A percentile compares a stretch with the other conserved stretches of the same genome.
Evolutionary conservation across 2,113 vertebrate species (phyloP).

Genomic region (Malurus elegans): DNA sequence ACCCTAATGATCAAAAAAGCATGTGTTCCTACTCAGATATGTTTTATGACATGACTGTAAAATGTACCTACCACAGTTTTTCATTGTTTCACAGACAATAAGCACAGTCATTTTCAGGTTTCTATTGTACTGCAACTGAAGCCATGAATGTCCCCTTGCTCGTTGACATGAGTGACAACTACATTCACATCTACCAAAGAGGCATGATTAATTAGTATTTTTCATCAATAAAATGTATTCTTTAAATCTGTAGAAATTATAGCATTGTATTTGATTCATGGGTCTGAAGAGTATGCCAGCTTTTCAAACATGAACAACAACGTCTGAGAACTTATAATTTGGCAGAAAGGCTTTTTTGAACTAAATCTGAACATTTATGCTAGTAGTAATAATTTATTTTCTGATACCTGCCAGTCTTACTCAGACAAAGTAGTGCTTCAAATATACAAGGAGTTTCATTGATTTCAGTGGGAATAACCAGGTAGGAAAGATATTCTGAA

Average conservation of each 20-base stretch:
- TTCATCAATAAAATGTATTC: not conserved
- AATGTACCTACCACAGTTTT: slow-evolving; percentile 78
- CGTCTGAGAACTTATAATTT: slow-evolving; percentile 46
- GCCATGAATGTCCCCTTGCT: slow-evolving; percentile 17
- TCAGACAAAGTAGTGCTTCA: not conserved
- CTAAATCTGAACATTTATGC: not conserved
- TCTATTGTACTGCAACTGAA: slow-evolving; percentile 55
- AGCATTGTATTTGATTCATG: not conserved
- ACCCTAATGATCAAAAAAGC: slow-evolving; percentile 74
- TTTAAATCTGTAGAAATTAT: slow-evolving; percentile 6
- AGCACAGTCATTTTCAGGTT: slow-evolving; percentile 55
- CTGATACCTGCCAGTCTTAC: not conserved
- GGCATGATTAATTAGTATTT: not conserved
- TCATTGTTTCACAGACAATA: slow-evolving; percentile 69
- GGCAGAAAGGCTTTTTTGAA: slow-evolving; percentile 30
- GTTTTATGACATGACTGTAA: slow-evolving; percentile 76
- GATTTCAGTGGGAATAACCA: not conserved
- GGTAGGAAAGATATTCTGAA: not conserved
- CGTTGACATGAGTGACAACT: not conserved
- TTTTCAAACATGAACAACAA: slow-evolving; percentile 33
- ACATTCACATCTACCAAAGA: not conserved
- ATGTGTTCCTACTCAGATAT: slow-evolving; percentile 78
- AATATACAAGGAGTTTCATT: not conserved
- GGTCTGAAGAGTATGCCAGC: not conserved
- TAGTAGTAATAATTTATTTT: not conserved